These are phyloP conservation scores for Mareca strepera DNA, from an alignment of 2,797 vertebrate species.

Conservation along the genomic window DNA sequence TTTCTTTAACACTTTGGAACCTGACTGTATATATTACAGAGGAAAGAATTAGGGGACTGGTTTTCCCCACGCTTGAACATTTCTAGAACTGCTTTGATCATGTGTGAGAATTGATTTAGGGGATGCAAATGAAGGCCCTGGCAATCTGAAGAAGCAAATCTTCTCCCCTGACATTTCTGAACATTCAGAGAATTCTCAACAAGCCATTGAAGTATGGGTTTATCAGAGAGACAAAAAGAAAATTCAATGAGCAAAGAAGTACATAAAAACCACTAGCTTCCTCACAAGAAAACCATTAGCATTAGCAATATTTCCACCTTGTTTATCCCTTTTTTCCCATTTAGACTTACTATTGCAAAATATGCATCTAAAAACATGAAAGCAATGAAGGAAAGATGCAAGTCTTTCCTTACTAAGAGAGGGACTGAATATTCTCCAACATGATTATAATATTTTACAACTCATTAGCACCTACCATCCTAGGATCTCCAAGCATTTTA, in stretches of 20 bases:
- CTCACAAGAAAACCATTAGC: background rate
- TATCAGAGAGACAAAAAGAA: constrained; percentile 37
- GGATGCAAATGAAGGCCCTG: constrained; percentile 64
- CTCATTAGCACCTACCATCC: constrained; percentile 57
- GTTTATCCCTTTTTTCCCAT: background rate
- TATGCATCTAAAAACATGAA: constrained; percentile 16
- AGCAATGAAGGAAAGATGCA: constrained; percentile 14
- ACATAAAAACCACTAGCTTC: background rate
- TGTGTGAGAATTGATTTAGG: constrained; percentile 54
- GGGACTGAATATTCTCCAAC: constrained; percentile 41
- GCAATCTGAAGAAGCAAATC: constrained; percentile 43
- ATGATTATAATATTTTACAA: constrained; percentile 58
- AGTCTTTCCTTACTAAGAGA: constrained; percentile 19
- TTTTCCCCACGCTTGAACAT: constrained; percentile 22
- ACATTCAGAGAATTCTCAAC: constrained; percentile 48
- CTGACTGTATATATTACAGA: background rate
- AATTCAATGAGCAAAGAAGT: constrained; percentile 18
- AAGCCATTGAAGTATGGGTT: constrained; percentile 33
- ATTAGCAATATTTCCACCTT: background rate
- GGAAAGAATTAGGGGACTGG: background rate
- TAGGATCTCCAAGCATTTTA: constrained; percentile 39
- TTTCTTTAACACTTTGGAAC: constrained; percentile 26
- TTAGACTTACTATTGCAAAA: constrained; percentile 30
- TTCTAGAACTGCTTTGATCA: constrained; percentile 54
- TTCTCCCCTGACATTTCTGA: constrained; percentile 48